Conservation (phyloP, 2,888 invertebrate species). For the Ecdyonurus torrentis region DNA sequence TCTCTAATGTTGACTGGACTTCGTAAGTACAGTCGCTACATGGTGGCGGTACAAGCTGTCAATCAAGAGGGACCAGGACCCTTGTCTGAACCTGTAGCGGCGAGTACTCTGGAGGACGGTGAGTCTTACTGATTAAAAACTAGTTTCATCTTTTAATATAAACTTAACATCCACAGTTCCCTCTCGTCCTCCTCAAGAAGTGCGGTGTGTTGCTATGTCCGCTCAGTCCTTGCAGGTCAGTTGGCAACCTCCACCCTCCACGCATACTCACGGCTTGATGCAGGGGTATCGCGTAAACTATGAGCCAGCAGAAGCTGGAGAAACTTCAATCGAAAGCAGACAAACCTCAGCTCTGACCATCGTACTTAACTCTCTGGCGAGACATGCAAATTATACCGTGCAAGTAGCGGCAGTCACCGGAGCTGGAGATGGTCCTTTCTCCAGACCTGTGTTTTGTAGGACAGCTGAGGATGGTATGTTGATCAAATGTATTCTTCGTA, state of each 20-base stretch:
- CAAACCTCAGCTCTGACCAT: constrained; percentile 6
- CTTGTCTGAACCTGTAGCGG: constrained; percentile 44
- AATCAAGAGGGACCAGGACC: constrained; percentile 60
- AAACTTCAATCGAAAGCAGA: constrained; percentile 2
- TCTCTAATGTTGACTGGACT: constrained; percentile 4
- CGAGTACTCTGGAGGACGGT: constrained; percentile 62
- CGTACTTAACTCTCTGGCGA: constrained; percentile 21
- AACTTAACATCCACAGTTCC: constrained; percentile 37
- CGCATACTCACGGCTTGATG: constrained; percentile 7
- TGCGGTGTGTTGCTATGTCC: constrained; percentile 61
- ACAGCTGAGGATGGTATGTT: constrained; percentile 27
- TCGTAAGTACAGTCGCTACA: constrained; percentile 17
- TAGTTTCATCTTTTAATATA: neutral
- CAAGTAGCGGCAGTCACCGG: constrained; percentile 27
- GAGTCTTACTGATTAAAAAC: constrained; percentile 18
- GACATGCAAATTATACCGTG: constrained; percentile 29
- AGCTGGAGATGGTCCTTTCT: constrained; percentile 27
- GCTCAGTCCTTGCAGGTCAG: constrained; percentile 56
- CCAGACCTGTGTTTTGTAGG: constrained; percentile 23
- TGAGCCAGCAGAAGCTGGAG: constrained; percentile 7
- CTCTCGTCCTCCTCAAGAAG: constrained; percentile 50
- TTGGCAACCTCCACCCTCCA: constrained; percentile 43
- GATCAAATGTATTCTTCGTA: too few species aligned
- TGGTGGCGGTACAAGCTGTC: constrained; percentile 52
- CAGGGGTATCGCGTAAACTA: constrained; percentile 8